phyloP scores from a whole-genome alignment of 2,888 invertebrate species.

The Coecobrya sp. region DNA sequence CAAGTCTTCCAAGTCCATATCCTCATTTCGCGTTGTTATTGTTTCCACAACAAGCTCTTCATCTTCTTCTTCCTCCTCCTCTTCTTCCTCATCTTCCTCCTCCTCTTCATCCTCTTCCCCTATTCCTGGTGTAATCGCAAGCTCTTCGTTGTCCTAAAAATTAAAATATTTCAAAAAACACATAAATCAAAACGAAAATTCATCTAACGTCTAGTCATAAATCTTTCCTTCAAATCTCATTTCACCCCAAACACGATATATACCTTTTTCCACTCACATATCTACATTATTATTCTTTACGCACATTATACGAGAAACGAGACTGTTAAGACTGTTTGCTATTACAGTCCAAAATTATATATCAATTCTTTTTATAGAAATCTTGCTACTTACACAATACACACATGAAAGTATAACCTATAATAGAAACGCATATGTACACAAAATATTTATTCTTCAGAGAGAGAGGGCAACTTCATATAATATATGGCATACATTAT shows the following conservation, averaged over 20 bases:
- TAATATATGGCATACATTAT: no score
- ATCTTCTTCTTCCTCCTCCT: constrained; percentile 87
- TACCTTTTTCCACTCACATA: not conserved
- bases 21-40: constrained; percentile 90
- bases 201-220: not conserved
- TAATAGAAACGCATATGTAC: no score
- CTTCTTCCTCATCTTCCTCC: constrained; percentile 75
- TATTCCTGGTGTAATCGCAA: constrained; percentile 76
- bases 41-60: constrained; percentile 87
- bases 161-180: constrained; percentile 20
- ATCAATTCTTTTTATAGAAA: not conserved
- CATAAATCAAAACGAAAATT: constrained; percentile 24
- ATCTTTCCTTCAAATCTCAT: constrained; percentile 29
- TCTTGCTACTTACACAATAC: no score
- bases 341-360: not conserved
- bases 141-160: constrained; percentile 77
- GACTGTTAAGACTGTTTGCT: no score
- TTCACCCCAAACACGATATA: constrained; percentile 39
- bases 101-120: constrained; percentile 81
- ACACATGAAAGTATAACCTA: no score
- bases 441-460: no score
- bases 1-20: constrained; percentile 91
- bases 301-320: not conserved
- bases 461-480: no score
- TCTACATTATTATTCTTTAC: not conserved